Evolutionary conservation across 92 coral and sea anemone species (phyloP).

Genomic region (Heteractis magnifica): DNA sequence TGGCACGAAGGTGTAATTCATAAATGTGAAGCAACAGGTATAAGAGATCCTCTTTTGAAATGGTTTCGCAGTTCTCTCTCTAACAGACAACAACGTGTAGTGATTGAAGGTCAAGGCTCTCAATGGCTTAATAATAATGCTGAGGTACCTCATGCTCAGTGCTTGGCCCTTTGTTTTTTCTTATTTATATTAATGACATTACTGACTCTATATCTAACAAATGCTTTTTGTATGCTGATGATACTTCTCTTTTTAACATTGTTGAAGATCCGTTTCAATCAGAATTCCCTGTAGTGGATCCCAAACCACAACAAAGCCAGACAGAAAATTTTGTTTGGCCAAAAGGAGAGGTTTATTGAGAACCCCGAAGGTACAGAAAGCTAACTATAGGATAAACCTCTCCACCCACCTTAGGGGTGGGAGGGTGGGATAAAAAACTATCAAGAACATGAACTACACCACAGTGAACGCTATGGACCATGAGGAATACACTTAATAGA

Average conservation of each 20-base stretch:
- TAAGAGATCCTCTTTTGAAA: slow-evolving; percentile 28
- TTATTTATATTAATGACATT: slow-evolving; percentile 49
- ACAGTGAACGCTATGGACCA: no score
- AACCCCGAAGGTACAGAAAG: no score
- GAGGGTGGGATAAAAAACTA: no score
- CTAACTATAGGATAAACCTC: no score
- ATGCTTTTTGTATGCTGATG: background rate
- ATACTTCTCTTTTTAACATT: slow-evolving; percentile 28
- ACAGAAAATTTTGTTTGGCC: no score
- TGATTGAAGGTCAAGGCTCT: no score
- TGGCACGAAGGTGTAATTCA: slow-evolving; percentile 50
- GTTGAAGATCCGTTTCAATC: slow-evolving; percentile 22
- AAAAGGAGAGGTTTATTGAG: no score
- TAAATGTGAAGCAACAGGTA: slow-evolving; percentile 38
- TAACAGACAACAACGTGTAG: slow-evolving; percentile 28
- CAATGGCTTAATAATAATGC: slow-evolving; percentile 20
- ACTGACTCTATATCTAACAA: slow-evolving; percentile 13
- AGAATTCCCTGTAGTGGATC: no score
- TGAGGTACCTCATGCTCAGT: slow-evolving; percentile 33
- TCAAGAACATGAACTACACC: no score
- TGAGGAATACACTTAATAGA: no score
- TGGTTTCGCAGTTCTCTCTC: slow-evolving; percentile 56
- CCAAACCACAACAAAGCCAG: no score
- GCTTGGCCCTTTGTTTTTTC: slow-evolving; percentile 40
- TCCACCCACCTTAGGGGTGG: no score